Evolutionary conservation across 2,113 vertebrate species (phyloP).

Genomic region (Brachypodius melanocephalos): DNA sequence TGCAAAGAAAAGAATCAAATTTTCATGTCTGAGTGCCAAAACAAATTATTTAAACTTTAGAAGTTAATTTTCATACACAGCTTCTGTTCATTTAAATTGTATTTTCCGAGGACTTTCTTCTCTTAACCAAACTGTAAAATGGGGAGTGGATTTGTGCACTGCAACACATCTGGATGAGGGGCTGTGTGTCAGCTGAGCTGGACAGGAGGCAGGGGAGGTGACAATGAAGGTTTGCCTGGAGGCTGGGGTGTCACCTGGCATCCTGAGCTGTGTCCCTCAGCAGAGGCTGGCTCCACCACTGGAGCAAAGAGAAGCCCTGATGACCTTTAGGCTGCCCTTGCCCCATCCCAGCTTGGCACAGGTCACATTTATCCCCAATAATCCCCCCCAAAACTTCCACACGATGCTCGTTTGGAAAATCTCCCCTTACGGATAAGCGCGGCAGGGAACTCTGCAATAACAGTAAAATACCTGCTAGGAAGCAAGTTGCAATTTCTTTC

Average conservation of each 20-base stretch:
- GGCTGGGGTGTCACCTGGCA: background rate
- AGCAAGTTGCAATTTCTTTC: constrained; percentile 9
- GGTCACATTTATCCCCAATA: background rate
- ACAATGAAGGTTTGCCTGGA: background rate
- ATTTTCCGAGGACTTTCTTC: background rate
- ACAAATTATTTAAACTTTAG: background rate
- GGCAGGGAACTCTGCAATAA: background rate
- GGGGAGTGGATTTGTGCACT: background rate
- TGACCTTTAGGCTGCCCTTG: background rate
- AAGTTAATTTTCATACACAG: background rate
- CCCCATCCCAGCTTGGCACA: background rate
- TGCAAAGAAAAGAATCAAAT: background rate
- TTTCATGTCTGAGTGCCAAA: background rate
- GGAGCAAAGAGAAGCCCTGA: background rate
- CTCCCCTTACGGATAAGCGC: rapidly evolving
- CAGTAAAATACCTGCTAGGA: background rate
- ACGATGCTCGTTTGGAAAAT: rapidly evolving
- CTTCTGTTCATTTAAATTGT: background rate
- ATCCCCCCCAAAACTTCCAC: background rate
- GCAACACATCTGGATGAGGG: background rate
- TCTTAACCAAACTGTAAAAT: background rate
- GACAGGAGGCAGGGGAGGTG: background rate
- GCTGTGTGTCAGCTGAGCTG: background rate
- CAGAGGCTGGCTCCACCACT: background rate
- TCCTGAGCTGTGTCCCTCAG: background rate